Conservation (phyloP, 2,888 invertebrate species). For the Stenurella melanura region DNA sequence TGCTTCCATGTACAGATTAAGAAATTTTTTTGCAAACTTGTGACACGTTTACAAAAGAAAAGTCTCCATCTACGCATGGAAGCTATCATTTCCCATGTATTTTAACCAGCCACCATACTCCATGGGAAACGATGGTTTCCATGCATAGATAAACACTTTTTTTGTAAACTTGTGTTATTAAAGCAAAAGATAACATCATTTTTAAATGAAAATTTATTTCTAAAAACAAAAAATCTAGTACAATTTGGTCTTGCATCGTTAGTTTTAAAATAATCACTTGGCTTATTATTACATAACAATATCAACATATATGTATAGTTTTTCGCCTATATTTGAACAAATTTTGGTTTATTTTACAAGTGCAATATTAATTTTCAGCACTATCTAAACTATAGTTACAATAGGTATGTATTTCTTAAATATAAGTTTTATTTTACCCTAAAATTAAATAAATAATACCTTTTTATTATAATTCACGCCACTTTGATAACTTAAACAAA, state of each 20-base stretch:
- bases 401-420: conserved; percentile 40
- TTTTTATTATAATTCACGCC: conserved; percentile 10
- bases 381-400: conserved; percentile 52
- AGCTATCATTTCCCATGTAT: no score
- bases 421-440: conserved; percentile 37
- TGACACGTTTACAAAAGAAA: no score
- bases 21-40: no score
- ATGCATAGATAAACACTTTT: no score
- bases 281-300: conserved; percentile 55
- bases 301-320: conserved; percentile 53
- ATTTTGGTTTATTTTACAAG: conserved; percentile 49
- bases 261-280: conserved; percentile 49
- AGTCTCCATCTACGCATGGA: no score
- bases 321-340: conserved; percentile 49
- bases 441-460: conserved; percentile 38
- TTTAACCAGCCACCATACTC: no score
- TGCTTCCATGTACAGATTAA: no score
- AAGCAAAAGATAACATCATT: background rate
- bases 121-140: no score
- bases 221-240: conserved; percentile 56
- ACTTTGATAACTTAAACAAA: conserved; percentile 9
- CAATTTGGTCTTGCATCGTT: conserved; percentile 60
- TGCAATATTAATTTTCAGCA: conserved; percentile 49
- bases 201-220: conserved; percentile 48
- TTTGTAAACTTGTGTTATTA: background rate